Evolutionary conservation across 2,113 vertebrate genomes (phyloP).

Genomic region (Oryzias woworae): DNA sequence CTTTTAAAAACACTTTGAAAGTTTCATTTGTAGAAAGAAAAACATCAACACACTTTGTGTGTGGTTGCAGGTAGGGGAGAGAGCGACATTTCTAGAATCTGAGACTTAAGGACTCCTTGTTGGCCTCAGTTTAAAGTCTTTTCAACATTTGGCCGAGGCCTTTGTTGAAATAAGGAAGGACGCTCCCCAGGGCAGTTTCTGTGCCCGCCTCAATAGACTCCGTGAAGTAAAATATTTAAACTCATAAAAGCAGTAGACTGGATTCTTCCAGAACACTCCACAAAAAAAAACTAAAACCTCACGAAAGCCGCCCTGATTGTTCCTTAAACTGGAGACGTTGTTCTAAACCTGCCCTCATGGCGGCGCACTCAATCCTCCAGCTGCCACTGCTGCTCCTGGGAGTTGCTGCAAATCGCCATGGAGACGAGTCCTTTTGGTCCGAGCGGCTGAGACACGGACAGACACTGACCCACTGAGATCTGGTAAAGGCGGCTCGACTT

Average conservation of each 20-base stretch:
- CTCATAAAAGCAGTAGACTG: neutral
- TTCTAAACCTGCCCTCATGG: neutral
- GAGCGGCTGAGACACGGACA: slow-evolving; percentile 76
- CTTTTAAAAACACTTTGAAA: no score
- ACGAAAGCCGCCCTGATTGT: slow-evolving; percentile 5
- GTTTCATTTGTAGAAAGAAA: no score
- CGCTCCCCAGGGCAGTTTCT: no score
- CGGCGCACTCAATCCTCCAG: slow-evolving; percentile 68
- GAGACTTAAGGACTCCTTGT: no score
- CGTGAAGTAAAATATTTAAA: neutral
- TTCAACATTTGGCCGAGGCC: no score
- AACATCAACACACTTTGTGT: no score
- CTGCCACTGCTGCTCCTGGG: slow-evolving; percentile 87
- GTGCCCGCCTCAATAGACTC: no score
- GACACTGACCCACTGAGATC: slow-evolving; percentile 93
- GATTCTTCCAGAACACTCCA: neutral
- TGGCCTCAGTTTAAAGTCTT: no score
- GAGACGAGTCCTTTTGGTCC: slow-evolving; percentile 85
- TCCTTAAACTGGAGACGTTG: neutral
- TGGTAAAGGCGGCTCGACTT: slow-evolving; percentile 91
- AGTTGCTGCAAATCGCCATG: slow-evolving; percentile 92
- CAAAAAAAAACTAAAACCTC: neutral
- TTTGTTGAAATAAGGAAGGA: no score
- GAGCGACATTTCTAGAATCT: no score
- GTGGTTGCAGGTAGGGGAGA: no score